A percentile compares a stretch with the other conserved stretches of the same genome.
phyloP scores from a whole-genome alignment of 2,888 invertebrate species.

The Brachynemurus nebulosus region DNA sequence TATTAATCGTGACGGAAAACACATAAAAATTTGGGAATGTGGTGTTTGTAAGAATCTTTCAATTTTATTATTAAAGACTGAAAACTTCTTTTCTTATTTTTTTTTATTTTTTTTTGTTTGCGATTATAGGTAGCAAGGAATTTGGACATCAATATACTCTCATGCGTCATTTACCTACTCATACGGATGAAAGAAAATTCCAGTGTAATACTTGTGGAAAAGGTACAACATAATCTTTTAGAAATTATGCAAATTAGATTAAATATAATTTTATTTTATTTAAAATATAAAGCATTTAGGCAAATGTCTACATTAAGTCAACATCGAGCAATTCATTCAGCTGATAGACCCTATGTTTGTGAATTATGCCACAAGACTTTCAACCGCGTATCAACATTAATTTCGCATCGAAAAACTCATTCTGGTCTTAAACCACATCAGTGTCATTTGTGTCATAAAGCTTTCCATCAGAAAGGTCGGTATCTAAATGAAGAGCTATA shows the following conservation, averaged over 20 bases:
- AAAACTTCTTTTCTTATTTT: neutral
- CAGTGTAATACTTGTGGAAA: conserved; percentile 60
- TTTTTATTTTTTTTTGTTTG: conserved; percentile 2
- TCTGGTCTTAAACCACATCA: conserved; percentile 58
- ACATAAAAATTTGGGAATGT: conserved; percentile 59
- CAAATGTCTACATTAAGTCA: conserved; percentile 64
- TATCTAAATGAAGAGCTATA: neutral
- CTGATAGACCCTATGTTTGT: conserved; percentile 57
- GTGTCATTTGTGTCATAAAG: conserved; percentile 60
- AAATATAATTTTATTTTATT: too few relatives aligned
- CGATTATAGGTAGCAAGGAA: conserved; percentile 47
- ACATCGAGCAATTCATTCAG: conserved; percentile 66
- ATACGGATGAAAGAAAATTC: conserved; percentile 64
- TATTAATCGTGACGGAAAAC: conserved; percentile 50
- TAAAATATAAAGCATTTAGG: conserved; percentile 40
- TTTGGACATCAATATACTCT: conserved; percentile 65
- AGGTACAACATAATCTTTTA: conserved; percentile 26
- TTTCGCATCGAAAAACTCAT: conserved; percentile 66
- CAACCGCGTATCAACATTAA: conserved; percentile 65
- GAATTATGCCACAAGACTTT: conserved; percentile 64
- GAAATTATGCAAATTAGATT: too few relatives aligned
- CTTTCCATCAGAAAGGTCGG: conserved; percentile 67
- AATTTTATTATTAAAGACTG: neutral
- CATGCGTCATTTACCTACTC: conserved; percentile 61
- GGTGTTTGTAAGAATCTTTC: conserved; percentile 48